These are phyloP conservation scores for Pachydiplax longipennis DNA, from an alignment of 2,888 invertebrate species.

Conservation along the genomic window DNA sequence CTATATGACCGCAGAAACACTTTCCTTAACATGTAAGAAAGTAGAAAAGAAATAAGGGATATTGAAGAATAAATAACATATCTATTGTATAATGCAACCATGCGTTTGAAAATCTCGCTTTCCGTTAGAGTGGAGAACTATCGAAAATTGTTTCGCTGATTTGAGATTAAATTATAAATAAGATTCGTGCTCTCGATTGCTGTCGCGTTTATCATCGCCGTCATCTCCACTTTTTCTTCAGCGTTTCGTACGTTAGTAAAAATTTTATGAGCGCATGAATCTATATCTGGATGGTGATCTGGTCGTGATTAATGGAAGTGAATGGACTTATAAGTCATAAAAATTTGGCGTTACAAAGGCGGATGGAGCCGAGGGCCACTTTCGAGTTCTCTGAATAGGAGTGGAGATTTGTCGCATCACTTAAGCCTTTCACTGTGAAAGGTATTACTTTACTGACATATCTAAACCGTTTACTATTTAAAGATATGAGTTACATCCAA, in stretches of 20 bases:
- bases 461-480: no score
- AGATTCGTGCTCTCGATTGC: background rate
- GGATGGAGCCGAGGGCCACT: background rate
- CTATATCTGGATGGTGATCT: conserved; percentile 35
- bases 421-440: no score
- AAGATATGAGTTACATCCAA: no score
- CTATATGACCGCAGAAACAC: no score
- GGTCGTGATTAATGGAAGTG: conserved; percentile 15
- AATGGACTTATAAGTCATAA: conserved; percentile 40
- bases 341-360: conserved; percentile 22
- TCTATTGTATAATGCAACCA: no score
- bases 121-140: no score
- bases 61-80: background rate
- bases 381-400: background rate
- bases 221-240: background rate
- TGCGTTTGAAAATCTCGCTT: no score
- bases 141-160: no score
- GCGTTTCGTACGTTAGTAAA: background rate
- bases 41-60: background rate
- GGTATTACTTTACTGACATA: no score
- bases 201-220: background rate
- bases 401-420: background rate
- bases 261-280: background rate
- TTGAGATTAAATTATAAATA: no score
- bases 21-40: no score